phyloP scores from a whole-genome alignment of 35 echinoderm and acorn worm species.

The Ophiothrix spiculata region DNA sequence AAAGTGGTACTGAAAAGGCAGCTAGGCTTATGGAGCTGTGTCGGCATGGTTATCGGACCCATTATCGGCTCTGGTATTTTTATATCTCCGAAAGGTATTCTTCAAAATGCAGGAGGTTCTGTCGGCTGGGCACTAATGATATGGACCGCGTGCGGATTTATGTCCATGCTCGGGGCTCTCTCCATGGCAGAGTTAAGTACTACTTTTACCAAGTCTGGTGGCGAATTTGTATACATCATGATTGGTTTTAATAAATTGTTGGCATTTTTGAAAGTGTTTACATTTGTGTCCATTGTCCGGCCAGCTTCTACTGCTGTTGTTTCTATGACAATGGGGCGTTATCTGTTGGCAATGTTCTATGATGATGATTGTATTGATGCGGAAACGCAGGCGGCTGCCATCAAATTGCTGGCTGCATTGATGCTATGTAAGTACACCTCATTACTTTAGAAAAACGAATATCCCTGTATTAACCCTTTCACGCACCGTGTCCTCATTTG shows the following conservation, averaged over 20 bases:
- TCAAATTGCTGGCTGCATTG: slow-evolving; percentile 19
- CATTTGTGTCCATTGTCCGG: slow-evolving; percentile 41
- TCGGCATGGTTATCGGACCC: slow-evolving; percentile 21
- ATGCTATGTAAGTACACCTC: slow-evolving; percentile 12
- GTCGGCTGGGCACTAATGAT: slow-evolving; percentile 52
- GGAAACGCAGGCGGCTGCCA: neutral
- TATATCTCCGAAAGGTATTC: slow-evolving; percentile 68
- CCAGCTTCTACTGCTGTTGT: slow-evolving; percentile 64
- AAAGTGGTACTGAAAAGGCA: slow-evolving; percentile 8
- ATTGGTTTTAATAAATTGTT: slow-evolving; percentile 35
- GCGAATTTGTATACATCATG: slow-evolving; percentile 76
- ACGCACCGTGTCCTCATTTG: too few relatives aligned
- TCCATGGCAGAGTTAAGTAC: slow-evolving; percentile 76
- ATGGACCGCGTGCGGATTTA: slow-evolving; percentile 59
- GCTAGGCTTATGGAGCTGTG: neutral
- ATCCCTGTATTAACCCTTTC: too few relatives aligned
- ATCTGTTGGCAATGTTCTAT: slow-evolving; percentile 34
- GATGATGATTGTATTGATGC: neutral
- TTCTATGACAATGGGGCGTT: slow-evolving; percentile 60
- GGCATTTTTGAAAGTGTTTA: slow-evolving; percentile 74
- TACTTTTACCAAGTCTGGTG: slow-evolving; percentile 62
- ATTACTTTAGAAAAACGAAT: too few relatives aligned
- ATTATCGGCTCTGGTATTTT: slow-evolving; percentile 92
- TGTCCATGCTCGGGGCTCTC: slow-evolving; percentile 59
- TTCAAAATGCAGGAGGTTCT: slow-evolving; percentile 45